A percentile compares a stretch with the other conserved stretches of the same genome.
phyloP scores from a whole-genome alignment of 2,797 vertebrate species.

The Scarus forsteni region DNA sequence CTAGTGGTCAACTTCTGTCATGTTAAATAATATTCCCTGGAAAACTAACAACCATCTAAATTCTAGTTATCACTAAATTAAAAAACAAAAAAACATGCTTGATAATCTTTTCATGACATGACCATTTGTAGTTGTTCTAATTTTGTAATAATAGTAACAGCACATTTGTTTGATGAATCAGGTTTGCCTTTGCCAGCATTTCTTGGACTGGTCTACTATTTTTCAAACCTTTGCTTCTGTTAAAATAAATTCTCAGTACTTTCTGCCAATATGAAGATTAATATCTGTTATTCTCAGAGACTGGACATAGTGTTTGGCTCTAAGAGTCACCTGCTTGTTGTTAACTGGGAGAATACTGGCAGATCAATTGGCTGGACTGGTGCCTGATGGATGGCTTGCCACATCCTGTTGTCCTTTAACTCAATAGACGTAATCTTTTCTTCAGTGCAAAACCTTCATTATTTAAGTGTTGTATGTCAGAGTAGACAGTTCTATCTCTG shows the following conservation, averaged over 20 bases:
- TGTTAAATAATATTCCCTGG: conserved; percentile 41
- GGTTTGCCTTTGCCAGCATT: conserved; percentile 35
- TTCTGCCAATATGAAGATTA: conserved; percentile 56
- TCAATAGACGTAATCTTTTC: conserved; percentile 24
- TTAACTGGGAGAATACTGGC: conserved; percentile 57
- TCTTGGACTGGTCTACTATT: conserved; percentile 19
- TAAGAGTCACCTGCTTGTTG: conserved; percentile 66
- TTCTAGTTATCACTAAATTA: conserved; percentile 19
- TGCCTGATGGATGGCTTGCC: conserved; percentile 65
- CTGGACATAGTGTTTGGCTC: conserved; percentile 32
- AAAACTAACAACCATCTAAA: conserved; percentile 30
- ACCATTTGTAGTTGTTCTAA: conserved; percentile 20
- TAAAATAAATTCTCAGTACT: conserved; percentile 10
- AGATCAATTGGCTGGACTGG: conserved; percentile 63
- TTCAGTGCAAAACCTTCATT: conserved; percentile 10
- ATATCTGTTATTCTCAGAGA: conserved; percentile 48
- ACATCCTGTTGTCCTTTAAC: conserved; percentile 52
- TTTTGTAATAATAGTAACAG: neutral
- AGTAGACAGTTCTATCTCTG: neutral
- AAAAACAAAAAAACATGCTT: conserved; percentile 48
- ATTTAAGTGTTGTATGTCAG: neutral
- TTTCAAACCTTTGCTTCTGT: conserved; percentile 18
- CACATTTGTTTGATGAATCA: conserved; percentile 38
- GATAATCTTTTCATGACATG: conserved; percentile 38
- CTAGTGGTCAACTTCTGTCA: conserved; percentile 28